Conservation (phyloP, 2,113 vertebrate genomes). For the Toxotes chatareus region DNA sequence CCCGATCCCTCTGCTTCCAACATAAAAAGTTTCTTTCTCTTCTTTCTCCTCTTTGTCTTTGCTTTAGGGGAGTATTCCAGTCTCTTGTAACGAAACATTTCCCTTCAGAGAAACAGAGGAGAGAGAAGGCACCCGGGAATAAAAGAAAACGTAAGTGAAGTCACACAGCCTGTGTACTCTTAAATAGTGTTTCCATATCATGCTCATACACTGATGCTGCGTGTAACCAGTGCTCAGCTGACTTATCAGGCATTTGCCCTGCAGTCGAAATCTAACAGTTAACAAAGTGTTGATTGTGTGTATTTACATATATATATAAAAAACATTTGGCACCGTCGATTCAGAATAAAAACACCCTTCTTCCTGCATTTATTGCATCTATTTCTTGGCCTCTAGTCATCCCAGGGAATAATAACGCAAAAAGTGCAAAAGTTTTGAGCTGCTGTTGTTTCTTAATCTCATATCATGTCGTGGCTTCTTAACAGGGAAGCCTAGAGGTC, state of each 20-base stretch:
- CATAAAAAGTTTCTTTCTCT: conserved; percentile 10
- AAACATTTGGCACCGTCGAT: not conserved
- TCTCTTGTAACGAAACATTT: conserved; percentile 98
- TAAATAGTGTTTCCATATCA: not conserved
- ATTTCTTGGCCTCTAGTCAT: not conserved
- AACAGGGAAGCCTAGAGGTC: conserved; percentile 88
- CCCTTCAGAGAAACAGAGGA: conserved; percentile 93
- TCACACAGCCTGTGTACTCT: not conserved
- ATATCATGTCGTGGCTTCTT: not conserved
- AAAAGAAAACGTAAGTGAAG: conserved; percentile 94
- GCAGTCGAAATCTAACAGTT: not conserved
- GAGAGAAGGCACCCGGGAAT: conserved; percentile 89
- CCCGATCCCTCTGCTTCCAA: conserved; percentile 10
- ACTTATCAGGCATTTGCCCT: conserved; percentile 2
- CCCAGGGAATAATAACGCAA: not conserved
- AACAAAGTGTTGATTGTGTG: not conserved
- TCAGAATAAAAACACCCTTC: not conserved
- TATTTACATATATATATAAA: no score
- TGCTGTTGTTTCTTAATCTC: not conserved
- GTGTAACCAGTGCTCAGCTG: not conserved
- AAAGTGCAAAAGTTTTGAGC: not conserved
- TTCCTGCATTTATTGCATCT: not conserved
- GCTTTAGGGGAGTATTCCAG: conserved; percentile 94
- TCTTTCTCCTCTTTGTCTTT: conserved; percentile 60
- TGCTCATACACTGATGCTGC: not conserved